phyloP scores from a whole-genome alignment of 1,140 invertebrate species.

The Eupeodes corollae region DNA sequence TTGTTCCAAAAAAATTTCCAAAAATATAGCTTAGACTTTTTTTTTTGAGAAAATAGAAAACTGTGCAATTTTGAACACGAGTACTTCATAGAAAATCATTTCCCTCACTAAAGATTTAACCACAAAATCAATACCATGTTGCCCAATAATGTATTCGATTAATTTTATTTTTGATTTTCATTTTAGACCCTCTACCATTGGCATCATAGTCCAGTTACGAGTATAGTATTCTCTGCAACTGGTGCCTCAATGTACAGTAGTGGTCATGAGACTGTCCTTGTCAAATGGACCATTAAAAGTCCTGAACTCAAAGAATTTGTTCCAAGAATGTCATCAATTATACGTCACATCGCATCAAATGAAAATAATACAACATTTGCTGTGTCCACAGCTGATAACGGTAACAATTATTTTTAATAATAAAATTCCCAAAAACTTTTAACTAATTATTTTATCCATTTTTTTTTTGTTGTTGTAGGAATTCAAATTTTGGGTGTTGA shows the following conservation, averaged over 20 bases:
- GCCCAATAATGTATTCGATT: too few relatives aligned
- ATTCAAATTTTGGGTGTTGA: slow-evolving; percentile 55
- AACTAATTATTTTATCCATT: not conserved
- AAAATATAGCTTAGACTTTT: too few relatives aligned
- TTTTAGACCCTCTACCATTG: slow-evolving; percentile 55
- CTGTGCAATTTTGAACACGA: too few relatives aligned
- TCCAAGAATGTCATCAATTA: slow-evolving; percentile 59
- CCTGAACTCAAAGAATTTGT: slow-evolving; percentile 49
- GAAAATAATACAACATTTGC: slow-evolving; percentile 53
- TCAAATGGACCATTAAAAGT: slow-evolving; percentile 56
- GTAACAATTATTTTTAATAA: slow-evolving; percentile 40
- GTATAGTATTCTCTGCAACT: slow-evolving; percentile 54
- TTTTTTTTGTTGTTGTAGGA: slow-evolving; percentile 34
- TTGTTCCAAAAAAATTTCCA: too few relatives aligned
- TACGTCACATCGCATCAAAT: slow-evolving; percentile 54
- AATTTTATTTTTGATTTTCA: too few relatives aligned
- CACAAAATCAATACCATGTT: too few relatives aligned
- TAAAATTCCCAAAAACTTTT: not conserved
- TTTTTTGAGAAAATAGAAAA: too few relatives aligned
- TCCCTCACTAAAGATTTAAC: too few relatives aligned
- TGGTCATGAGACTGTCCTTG: slow-evolving; percentile 65
- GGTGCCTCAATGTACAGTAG: slow-evolving; percentile 62
- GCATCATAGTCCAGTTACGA: slow-evolving; percentile 63
- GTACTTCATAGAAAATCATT: too few relatives aligned
- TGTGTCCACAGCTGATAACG: slow-evolving; percentile 62